These are phyloP conservation scores for Phragmatobia fuliginosa DNA, from an alignment of 2,888 invertebrate genomes.

Conservation along the genomic window DNA sequence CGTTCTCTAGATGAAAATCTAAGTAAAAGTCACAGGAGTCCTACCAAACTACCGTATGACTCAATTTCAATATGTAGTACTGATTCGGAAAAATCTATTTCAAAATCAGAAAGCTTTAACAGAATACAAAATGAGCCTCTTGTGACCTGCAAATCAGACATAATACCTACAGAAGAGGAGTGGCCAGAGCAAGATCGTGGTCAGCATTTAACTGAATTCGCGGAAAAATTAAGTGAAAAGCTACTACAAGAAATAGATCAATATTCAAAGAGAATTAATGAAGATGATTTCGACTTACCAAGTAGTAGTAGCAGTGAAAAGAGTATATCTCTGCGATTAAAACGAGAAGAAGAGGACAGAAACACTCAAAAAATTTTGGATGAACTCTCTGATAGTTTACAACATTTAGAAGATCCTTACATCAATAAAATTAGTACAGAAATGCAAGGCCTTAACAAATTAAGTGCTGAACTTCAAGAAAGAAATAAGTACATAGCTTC, in stretches of 20 bases:
- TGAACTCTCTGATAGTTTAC: conserved; percentile 82
- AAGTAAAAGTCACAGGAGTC: conserved; percentile 80
- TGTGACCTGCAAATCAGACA: conserved; percentile 84
- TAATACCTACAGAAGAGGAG: conserved; percentile 80
- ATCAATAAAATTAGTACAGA: conserved; percentile 87
- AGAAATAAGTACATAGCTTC: conserved; percentile 86
- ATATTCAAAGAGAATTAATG: conserved; percentile 83
- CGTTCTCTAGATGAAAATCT: conserved; percentile 81
- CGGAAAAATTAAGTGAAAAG: conserved; percentile 93
- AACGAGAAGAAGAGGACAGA: conserved; percentile 81
- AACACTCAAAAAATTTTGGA: conserved; percentile 82
- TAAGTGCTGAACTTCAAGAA: conserved; percentile 87
- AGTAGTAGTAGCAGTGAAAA: conserved; percentile 84
- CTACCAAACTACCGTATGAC: conserved; percentile 81
- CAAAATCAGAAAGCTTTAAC: conserved; percentile 84
- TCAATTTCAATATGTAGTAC: conserved; percentile 83
- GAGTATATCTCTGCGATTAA: conserved; percentile 82
- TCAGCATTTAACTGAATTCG: conserved; percentile 92
- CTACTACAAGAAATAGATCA: conserved; percentile 92
- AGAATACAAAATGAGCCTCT: conserved; percentile 83
- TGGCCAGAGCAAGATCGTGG: conserved; percentile 89
- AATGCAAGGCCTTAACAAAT: conserved; percentile 85
- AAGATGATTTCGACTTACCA: conserved; percentile 84
- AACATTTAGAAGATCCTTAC: conserved; percentile 88
- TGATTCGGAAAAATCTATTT: conserved; percentile 83